phyloP scores from a whole-genome alignment of 2,888 invertebrate species.

The Corythucha ciliata region DNA sequence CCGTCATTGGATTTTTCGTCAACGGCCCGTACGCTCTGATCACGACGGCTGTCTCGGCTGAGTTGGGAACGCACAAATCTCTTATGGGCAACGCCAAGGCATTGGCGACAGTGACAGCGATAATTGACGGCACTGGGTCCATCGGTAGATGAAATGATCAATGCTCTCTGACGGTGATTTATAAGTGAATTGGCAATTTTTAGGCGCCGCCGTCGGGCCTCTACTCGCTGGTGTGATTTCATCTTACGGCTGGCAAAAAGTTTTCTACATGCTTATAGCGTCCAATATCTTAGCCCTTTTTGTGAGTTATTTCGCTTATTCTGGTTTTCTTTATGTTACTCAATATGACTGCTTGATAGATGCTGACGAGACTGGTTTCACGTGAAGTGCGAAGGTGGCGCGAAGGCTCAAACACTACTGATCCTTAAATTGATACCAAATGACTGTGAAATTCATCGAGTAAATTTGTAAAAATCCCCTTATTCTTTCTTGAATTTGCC shows the following conservation, averaged over 20 bases:
- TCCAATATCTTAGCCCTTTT: conserved; percentile 70
- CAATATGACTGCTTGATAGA: too few relatives aligned
- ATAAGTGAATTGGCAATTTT: conserved; percentile 25
- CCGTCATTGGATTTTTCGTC: conserved; percentile 70
- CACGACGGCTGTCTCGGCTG: conserved; percentile 92
- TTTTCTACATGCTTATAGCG: conserved; percentile 82
- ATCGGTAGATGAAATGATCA: conserved; percentile 58
- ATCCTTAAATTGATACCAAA: too few relatives aligned
- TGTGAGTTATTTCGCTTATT: conserved; percentile 44
- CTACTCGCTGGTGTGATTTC: conserved; percentile 77
- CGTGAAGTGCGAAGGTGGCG: too few relatives aligned
- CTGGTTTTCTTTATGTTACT: too few relatives aligned
- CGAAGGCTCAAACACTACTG: too few relatives aligned
- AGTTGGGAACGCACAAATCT: conserved; percentile 79
- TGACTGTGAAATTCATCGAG: too few relatives aligned
- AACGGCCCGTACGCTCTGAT: conserved; percentile 95
- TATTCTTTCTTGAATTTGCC: too few relatives aligned
- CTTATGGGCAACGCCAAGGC: conserved; percentile 78
- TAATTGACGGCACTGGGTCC: conserved; percentile 93
- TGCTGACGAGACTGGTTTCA: too few relatives aligned
- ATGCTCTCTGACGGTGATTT: conserved; percentile 2
- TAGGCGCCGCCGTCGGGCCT: conserved; percentile 88
- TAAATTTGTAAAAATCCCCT: too few relatives aligned
- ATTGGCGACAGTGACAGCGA: conserved; percentile 92
- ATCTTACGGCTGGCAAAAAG: conserved; percentile 64